Conservation (phyloP, 2,113 vertebrate species). For the Callorhinus ursinus region DNA sequence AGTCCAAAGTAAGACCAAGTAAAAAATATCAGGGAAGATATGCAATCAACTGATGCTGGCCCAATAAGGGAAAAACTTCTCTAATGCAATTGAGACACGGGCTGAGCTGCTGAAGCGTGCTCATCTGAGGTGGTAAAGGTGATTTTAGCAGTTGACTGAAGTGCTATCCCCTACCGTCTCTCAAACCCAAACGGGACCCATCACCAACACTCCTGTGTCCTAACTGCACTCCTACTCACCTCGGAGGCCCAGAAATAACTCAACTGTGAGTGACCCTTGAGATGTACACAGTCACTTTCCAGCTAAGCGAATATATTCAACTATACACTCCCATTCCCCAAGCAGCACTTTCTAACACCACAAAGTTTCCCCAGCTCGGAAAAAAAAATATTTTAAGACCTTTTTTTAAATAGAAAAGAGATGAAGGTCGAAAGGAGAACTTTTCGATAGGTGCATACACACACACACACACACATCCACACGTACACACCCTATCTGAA, state of each 20-base stretch:
- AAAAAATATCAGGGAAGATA: background rate
- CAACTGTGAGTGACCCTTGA: background rate
- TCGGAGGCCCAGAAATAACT: background rate
- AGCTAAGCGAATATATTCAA: background rate
- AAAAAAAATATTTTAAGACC: background rate
- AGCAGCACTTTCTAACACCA: background rate
- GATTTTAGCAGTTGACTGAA: background rate
- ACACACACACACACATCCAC: background rate
- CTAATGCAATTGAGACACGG: accelerated
- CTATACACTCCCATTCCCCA: background rate
- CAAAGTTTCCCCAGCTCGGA: background rate
- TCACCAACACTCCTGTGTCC: background rate
- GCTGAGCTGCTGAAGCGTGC: background rate
- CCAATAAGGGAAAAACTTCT: background rate
- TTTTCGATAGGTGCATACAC: background rate
- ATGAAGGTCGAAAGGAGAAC: background rate
- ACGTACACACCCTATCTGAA: background rate
- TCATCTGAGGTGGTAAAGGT: background rate
- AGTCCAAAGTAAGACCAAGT: background rate
- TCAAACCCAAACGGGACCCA: background rate
- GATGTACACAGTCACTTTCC: background rate
- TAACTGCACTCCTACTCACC: accelerated
- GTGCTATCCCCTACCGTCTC: background rate
- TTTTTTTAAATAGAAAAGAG: background rate
- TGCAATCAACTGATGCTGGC: background rate